A percentile compares a stretch with the other conserved stretches of the same genome.
phyloP scores from a whole-genome alignment of 1,140 invertebrate genomes.

The Chironomus tepperi region DNA sequence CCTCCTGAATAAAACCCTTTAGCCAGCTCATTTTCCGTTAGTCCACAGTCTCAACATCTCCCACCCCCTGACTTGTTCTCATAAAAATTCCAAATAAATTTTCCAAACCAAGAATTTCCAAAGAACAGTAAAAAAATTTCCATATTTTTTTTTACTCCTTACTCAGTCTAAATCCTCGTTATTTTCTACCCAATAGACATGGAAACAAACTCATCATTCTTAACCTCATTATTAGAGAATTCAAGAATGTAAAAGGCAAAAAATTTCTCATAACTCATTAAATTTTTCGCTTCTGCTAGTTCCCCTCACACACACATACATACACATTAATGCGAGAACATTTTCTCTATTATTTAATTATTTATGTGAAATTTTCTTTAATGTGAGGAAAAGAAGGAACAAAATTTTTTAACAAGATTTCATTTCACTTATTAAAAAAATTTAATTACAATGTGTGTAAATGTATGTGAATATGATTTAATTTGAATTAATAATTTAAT shows the following conservation, averaged over 20 bases:
- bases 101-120: not conserved
- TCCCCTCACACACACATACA: not conserved
- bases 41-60: not conserved
- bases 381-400: too few relatives aligned
- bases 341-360: too few relatives aligned
- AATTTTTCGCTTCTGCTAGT: not conserved
- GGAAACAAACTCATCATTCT: not conserved
- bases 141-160: not conserved
- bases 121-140: not conserved
- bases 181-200: not conserved
- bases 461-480: too few relatives aligned
- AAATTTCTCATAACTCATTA: not conserved
- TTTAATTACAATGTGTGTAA: too few relatives aligned
- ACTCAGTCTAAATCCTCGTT: not conserved
- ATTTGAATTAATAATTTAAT: too few relatives aligned
- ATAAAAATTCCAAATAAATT: conserved; percentile 10
- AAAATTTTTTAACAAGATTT: too few relatives aligned
- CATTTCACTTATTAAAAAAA: too few relatives aligned
- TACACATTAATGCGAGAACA: too few relatives aligned
- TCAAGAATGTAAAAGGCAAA: not conserved
- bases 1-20: too few relatives aligned
- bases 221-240: not conserved
- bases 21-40: not conserved
- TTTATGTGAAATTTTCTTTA: too few relatives aligned
- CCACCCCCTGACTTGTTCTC: not conserved